A percentile compares a stretch with the other conserved stretches of the same genome.
These are phyloP conservation scores for Drosophila subquinaria DNA, from an alignment of 2,888 invertebrate species.

Conservation along the genomic window DNA sequence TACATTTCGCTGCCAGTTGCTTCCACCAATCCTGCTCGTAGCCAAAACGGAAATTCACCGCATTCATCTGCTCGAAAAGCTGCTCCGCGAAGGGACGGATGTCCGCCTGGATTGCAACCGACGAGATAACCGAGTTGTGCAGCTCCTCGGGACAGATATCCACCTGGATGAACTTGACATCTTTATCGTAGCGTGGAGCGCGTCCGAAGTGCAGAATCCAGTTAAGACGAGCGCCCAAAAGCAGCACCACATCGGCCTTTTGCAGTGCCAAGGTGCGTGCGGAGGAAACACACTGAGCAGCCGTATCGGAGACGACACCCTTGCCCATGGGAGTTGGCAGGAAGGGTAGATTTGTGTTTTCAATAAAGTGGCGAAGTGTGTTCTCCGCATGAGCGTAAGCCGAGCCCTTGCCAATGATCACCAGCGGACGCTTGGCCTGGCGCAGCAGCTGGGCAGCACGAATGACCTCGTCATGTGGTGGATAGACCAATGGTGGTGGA, in stretches of 20 bases:
- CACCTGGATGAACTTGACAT: conserved; percentile 96
- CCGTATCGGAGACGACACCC: conserved; percentile 91
- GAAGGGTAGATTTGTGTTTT: conserved; percentile 92
- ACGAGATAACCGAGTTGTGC: conserved; percentile 93
- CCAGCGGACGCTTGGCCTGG: conserved; percentile 92
- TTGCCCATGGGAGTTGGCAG: conserved; percentile 98
- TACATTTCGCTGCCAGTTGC: conserved; percentile 89
- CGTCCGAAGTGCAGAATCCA: conserved; percentile 99
- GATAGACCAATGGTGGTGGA: conserved; percentile 89
- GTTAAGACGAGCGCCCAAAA: conserved; percentile 96
- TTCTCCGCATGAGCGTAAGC: conserved; percentile 93
- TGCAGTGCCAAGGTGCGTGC: conserved; percentile 94
- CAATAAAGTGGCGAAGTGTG: conserved; percentile 89
- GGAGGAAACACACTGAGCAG: conserved; percentile 91
- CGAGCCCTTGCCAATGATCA: conserved; percentile 96
- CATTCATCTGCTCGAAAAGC: conserved; percentile 87
- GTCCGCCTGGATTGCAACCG: conserved; percentile 94
- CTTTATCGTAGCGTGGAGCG: conserved; percentile 92
- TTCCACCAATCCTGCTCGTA: conserved; percentile 91
- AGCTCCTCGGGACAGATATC: conserved; percentile 96
- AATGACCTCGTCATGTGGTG: conserved; percentile 89
- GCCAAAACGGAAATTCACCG: conserved; percentile 87
- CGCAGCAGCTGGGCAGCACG: conserved; percentile 90
- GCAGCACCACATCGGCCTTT: conserved; percentile 94
- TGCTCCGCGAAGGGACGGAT: conserved; percentile 90